Conservation (phyloP, 2,113 vertebrate genomes). For the Nycticorax nycticorax region DNA sequence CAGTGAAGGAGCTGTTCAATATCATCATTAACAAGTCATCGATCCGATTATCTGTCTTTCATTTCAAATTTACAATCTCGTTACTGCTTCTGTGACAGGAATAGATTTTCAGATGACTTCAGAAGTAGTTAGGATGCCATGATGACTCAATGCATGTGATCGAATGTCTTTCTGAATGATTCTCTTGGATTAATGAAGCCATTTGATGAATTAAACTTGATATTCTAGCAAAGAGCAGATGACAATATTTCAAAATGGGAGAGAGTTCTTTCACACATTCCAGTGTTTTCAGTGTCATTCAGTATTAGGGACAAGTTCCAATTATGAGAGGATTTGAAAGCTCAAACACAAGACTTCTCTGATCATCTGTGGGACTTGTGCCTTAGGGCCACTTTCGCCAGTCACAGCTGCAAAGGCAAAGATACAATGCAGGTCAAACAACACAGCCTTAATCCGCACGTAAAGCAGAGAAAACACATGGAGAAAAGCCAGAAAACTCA, state of each 20-base stretch:
- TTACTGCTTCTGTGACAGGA: conserved; percentile 42
- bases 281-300: not conserved
- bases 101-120: conserved; percentile 67
- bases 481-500: not conserved
- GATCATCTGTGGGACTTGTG: not conserved
- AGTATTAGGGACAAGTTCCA: not conserved
- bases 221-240: conserved; percentile 12
- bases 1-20: conserved; percentile 73
- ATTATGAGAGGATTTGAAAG: not conserved
- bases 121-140: conserved; percentile 33
- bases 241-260: not conserved
- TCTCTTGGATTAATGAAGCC: conserved; percentile 60
- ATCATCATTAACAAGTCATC: conserved; percentile 74
- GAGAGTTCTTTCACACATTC: not conserved
- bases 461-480: not conserved
- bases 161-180: conserved; percentile 53
- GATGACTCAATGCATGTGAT: conserved; percentile 40
- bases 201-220: conserved; percentile 42
- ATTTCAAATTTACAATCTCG: conserved; percentile 72
- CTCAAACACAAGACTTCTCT: not conserved
- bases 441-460: not conserved
- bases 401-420: not conserved
- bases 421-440: not conserved
- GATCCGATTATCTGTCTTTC: conserved; percentile 75
- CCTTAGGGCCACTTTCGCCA: not conserved